Conservation (phyloP, 92 coral and sea anemone genomes). For the Umimayanthus kanabou region DNA sequence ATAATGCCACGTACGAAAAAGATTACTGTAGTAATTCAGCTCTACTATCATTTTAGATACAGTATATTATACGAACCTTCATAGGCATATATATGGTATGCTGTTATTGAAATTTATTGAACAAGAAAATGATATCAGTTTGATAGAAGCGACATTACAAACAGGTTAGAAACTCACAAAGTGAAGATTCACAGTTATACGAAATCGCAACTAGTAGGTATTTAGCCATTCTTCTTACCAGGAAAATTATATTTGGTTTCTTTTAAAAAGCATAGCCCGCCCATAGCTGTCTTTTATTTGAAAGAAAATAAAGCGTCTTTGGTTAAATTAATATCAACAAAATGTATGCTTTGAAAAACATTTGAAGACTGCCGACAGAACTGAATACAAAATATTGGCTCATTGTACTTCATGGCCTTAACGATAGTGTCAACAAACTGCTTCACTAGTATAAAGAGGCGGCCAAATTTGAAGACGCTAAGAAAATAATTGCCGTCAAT, state of each 20-base stretch:
- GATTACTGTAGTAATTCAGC: too few relatives aligned
- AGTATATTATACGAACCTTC: too few relatives aligned
- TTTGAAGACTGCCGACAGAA: background rate
- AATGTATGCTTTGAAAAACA: background rate
- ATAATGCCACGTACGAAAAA: too few relatives aligned
- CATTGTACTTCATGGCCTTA: background rate
- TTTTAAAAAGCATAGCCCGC: background rate
- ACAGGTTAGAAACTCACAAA: background rate
- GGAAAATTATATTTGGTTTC: background rate
- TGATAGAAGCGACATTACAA: background rate
- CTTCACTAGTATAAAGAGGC: background rate
- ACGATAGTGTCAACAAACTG: background rate
- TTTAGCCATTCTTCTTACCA: background rate
- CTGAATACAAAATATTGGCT: too few relatives aligned
- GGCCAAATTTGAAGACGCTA: background rate
- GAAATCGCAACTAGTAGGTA: background rate
- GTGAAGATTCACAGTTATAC: background rate
- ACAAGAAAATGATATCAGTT: background rate
- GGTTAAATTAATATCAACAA: background rate
- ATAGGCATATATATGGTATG: background rate
- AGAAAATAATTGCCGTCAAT: background rate
- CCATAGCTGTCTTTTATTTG: background rate
- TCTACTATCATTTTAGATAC: too few relatives aligned
- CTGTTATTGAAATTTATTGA: background rate
- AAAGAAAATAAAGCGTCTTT: background rate